phyloP scores from a whole-genome alignment of 1,140 invertebrate species.

The Drosophila serrata region DNA sequence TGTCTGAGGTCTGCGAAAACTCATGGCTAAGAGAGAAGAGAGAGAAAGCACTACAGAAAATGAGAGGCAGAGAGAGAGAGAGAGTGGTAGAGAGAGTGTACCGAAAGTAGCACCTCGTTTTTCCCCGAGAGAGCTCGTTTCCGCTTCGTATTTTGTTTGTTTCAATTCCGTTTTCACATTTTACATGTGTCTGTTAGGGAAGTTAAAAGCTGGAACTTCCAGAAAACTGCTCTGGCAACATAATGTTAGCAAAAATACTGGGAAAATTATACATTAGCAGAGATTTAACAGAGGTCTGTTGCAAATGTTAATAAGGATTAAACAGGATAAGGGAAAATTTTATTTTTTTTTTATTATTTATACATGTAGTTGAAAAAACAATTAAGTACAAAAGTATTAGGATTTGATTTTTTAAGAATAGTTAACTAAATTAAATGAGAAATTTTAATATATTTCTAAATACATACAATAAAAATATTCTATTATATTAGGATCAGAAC shows the following conservation, averaged over 20 bases:
- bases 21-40: conserved; percentile 2
- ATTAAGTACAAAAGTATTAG: no score
- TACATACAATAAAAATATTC: neutral
- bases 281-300: neutral
- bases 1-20: conserved; percentile 66
- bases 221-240: no score
- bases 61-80: neutral
- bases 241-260: conserved; percentile 39
- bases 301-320: no score
- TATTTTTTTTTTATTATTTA: no score
- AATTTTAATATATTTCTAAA: neutral
- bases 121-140: conserved; percentile 3
- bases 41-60: conserved; percentile 4
- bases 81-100: neutral
- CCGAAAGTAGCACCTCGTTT: neutral
- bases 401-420: neutral
- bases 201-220: neutral
- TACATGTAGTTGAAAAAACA: no score
- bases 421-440: accelerated
- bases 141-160: conserved; percentile 35
- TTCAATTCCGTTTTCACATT: conserved; percentile 50
- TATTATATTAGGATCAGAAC: neutral
- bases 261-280: conserved; percentile 33
- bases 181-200: neutral
- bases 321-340: no score